Base-by-base conservation (phyloP, 2,797 vertebrate species). In the Sylvia borin region DNA sequence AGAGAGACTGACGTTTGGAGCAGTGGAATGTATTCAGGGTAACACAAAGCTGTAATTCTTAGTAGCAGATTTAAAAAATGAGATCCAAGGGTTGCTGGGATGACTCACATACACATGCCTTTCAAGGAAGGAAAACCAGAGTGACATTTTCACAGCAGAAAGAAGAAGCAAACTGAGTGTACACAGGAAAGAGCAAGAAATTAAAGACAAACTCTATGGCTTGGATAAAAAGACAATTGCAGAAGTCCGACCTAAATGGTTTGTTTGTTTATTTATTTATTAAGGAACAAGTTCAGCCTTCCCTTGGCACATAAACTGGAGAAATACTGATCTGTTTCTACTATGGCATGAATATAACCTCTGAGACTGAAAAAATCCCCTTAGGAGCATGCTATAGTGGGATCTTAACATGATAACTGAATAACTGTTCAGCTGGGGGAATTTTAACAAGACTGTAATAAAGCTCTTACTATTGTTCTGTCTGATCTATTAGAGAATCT, bases 381-480 rank as follows among this genome's bases (percentile, higher is more conserved):
- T 79, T 55, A 88, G 88, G 90, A 90, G 64, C 34, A 66, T 25
- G 53, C 68, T 92, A 48, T 29, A 85, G 85, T 45, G 53, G 85
- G 88, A 93, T 86, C 85, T 95, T 92, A 93, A 94, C 80, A 95
- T 2, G 20, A 40, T 93, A 95, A 92, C 66, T 67, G 74, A 90
- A 73, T 90, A 93, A 94, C 76, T 68, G 85, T 92, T 93, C 92
- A 93, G 83, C 71, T 90, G 83, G 36, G 90, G 67, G 60, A 93
- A 95, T 97, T 95, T 92, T 97, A 95, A 97, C 93, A 94, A 93
- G 95, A 75, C 66, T 70, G 81, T 95, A 96, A 96, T 98, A 96
- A 97, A 97, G 97, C 97, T 95, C 87, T 91, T 87, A 89, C 78
- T 92, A 68, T 72, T 91, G 96, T 97, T 97, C 96, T 97, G 88